Evolutionary conservation across 2,113 vertebrate species (phyloP).

Genomic region (Ictidomys tridecemlineatus): DNA sequence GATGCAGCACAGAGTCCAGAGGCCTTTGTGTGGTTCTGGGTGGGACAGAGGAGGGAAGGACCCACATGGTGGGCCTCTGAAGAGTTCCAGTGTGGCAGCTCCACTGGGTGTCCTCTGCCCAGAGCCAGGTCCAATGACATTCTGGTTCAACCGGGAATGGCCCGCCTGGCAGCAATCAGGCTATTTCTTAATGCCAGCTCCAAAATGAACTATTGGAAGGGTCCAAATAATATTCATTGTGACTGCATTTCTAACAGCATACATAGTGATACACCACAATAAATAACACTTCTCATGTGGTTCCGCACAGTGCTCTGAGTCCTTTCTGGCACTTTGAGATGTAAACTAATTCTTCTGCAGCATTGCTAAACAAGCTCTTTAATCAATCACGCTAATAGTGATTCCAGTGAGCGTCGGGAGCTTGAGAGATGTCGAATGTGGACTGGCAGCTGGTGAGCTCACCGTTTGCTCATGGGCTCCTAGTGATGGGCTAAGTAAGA

Average conservation of each 20-base stretch:
- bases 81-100: background rate
- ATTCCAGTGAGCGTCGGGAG: slow-evolving; percentile 28
- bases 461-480: background rate
- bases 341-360: background rate
- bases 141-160: background rate
- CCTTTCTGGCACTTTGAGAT: background rate
- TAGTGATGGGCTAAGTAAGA: background rate
- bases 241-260: slow-evolving; percentile 62
- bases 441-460: background rate
- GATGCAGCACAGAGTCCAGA: background rate
- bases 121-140: background rate
- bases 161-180: background rate
- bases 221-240: background rate
- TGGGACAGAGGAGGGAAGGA: background rate
- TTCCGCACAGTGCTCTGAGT: background rate
- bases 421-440: background rate
- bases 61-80: fast-evolving
- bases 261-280: background rate
- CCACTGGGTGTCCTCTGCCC: fast-evolving
- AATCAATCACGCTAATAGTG: background rate
- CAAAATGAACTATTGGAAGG: background rate
- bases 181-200: background rate
- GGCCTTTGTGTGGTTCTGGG: background rate
- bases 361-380: slow-evolving; percentile 38
- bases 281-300: background rate